These are phyloP conservation scores for Caprella mutica DNA, from an alignment of 2,888 invertebrate genomes.

Conservation along the genomic window DNA sequence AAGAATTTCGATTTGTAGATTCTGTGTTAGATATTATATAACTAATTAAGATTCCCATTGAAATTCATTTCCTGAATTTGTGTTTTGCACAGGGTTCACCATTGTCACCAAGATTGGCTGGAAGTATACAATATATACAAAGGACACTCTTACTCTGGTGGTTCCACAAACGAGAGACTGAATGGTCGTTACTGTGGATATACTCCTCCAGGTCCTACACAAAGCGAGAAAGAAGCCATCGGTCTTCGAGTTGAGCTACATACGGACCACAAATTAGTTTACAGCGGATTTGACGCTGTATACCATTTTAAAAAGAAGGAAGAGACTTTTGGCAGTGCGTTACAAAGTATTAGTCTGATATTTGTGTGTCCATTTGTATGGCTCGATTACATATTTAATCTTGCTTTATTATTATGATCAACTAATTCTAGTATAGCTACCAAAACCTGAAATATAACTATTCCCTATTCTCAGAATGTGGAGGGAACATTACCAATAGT, in stretches of 20 bases:
- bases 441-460: background rate
- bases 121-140: conserved; percentile 80
- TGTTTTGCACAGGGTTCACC: conserved; percentile 39
- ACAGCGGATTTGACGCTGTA: conserved; percentile 89
- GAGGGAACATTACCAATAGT: conserved; percentile 61
- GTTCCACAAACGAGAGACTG: conserved; percentile 53
- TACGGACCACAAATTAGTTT: conserved; percentile 74
- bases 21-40: too few species aligned
- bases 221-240: conserved; percentile 76
- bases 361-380: too few species aligned
- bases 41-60: too few species aligned
- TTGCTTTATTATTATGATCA: background rate
- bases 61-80: too few species aligned
- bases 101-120: conserved; percentile 85
- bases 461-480: conserved; percentile 64
- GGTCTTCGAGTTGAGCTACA: conserved; percentile 79
- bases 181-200: conserved; percentile 84
- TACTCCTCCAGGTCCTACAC: conserved; percentile 87
- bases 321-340: conserved; percentile 62
- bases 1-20: too few species aligned
- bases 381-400: too few species aligned
- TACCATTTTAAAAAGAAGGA: conserved; percentile 85
- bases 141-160: background rate
- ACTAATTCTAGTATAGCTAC: conserved; percentile 5
- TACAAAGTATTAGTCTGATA: too few species aligned